These are phyloP conservation scores for Crypturellus undulatus DNA, from an alignment of 2,113 vertebrate species.

Conservation along the genomic window DNA sequence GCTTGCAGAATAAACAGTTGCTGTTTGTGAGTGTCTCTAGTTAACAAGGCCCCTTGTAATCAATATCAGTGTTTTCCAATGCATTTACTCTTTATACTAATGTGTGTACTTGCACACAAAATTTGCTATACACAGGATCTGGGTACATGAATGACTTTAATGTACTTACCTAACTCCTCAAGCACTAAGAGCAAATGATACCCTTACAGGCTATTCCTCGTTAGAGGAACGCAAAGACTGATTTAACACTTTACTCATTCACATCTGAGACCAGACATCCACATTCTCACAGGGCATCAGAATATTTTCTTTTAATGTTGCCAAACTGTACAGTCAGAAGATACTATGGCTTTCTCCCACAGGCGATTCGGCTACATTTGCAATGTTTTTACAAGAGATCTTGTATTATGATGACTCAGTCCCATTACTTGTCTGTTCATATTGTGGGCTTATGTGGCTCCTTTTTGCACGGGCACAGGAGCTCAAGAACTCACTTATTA, in stretches of 20 bases:
- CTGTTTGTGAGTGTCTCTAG: conserved; percentile 61
- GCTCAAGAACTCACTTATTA: not conserved
- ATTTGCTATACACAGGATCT: not conserved
- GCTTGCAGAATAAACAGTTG: conserved; percentile 66
- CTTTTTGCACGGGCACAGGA: not conserved
- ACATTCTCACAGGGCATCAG: not conserved
- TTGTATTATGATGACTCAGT: rapidly evolving
- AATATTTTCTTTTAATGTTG: not conserved
- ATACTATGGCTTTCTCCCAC: not conserved
- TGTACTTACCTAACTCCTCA: not conserved
- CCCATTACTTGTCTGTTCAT: not conserved
- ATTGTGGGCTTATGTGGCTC: not conserved
- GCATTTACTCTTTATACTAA: conserved; percentile 57
- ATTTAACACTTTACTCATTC: conserved; percentile 46
- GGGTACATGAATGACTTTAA: not conserved
- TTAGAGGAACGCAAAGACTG: conserved; percentile 5
- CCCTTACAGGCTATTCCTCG: conserved; percentile 23
- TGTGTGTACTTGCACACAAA: conserved; percentile 36
- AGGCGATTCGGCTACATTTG: rapidly evolving
- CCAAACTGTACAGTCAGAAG: not conserved
- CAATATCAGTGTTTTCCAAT: conserved; percentile 61
- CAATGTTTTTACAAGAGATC: not conserved
- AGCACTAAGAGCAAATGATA: conserved; percentile 21
- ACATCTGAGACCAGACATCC: conserved; percentile 18
- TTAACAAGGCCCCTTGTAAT: conserved; percentile 60